Evolutionary conservation across 2,888 invertebrate species (phyloP).

Genomic region (Marasmarcha lunaedactyla): DNA sequence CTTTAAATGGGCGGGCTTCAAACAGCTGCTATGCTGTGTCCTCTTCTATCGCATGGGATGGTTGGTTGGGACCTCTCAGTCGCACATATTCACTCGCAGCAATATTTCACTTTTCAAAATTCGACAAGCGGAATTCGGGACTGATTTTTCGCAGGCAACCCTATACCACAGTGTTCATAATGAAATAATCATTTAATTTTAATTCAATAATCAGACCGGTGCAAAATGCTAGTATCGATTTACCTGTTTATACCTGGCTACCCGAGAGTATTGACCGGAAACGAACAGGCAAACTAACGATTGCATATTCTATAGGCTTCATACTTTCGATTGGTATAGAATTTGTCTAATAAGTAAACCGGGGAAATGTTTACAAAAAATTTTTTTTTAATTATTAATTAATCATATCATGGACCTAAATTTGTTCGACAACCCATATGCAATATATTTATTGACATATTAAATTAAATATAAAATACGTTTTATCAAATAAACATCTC

Average conservation of each 20-base stretch:
- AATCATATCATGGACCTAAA: conserved; percentile 2
- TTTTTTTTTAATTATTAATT: conserved; percentile 3
- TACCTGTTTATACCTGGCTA: conserved; percentile 12
- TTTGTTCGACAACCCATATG: background rate
- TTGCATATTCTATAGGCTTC: conserved; percentile 7
- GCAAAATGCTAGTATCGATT: conserved; percentile 9
- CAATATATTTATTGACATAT: conserved; percentile 3
- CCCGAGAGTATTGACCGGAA: conserved; percentile 11
- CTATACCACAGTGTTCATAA: conserved; percentile 11
- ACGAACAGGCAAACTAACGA: conserved; percentile 11
- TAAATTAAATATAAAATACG: background rate
- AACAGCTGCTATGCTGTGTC: conserved; percentile 9
- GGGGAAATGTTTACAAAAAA: too few species aligned
- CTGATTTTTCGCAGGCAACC: background rate
- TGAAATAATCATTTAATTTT: conserved; percentile 12
- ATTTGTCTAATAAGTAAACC: too few species aligned
- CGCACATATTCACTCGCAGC: conserved; percentile 4
- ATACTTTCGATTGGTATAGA: conserved; percentile 16
- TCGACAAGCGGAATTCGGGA: conserved; percentile 6
- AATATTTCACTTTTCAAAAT: conserved; percentile 13
- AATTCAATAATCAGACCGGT: conserved; percentile 11
- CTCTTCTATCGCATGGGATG: conserved; percentile 10
- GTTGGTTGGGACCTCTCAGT: conserved; percentile 10
- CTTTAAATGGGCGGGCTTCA: conserved; percentile 8
- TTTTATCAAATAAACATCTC: conserved; percentile 1